Base-by-base conservation (phyloP, 1,140 invertebrate genomes). In the Nymphalis io region DNA sequence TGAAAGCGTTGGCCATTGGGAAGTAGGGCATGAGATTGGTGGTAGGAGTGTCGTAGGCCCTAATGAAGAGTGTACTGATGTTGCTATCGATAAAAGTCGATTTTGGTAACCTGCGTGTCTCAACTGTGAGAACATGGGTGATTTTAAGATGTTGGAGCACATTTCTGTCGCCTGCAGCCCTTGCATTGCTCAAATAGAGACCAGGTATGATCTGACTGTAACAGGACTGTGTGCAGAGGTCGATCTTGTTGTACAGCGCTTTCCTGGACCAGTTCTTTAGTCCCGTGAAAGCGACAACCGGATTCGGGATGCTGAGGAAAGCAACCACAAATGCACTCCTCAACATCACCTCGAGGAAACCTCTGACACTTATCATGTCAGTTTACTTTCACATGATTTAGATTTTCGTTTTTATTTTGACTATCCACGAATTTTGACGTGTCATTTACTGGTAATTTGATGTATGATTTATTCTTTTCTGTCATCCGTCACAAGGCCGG, bases 11-110 rank as follows among this genome's bases (percentile, higher is more conserved):
- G 74, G 88, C 82, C 82, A 91, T 87, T 59, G 89, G 88, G 78
- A 91, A 91, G 77, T 89, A 91, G 66, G 86, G 76, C 77, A 91
- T 51, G 63, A 91, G 78, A 78, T 90, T 84, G 75, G 89, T 89
- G 61, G 79, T 64, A 79, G 88, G 86, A 76, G 80, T 80, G 82
- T 91, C 89, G 68, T 84, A 79, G 78, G 89, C 89, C 79, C 84
- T 87, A 79, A 91, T 90, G 74, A 79, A 91, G 69, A 91, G 81
- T 6, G 83, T 89, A 70, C 74, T 80, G 62, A 91, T 85, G 72
- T 87, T 81, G 70, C 72, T 75, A 72, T 84, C 70, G 39, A 74
- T 46, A 40, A 90, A 88, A 73, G 84, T 82, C 13, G 83, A 80
- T 67, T 86, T 88, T 58, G 89, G 89, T 48, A 90, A 70, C 44